These are phyloP conservation scores for Microctonus hyperodae DNA, from an alignment of 2,888 invertebrate species.

Conservation along the genomic window DNA sequence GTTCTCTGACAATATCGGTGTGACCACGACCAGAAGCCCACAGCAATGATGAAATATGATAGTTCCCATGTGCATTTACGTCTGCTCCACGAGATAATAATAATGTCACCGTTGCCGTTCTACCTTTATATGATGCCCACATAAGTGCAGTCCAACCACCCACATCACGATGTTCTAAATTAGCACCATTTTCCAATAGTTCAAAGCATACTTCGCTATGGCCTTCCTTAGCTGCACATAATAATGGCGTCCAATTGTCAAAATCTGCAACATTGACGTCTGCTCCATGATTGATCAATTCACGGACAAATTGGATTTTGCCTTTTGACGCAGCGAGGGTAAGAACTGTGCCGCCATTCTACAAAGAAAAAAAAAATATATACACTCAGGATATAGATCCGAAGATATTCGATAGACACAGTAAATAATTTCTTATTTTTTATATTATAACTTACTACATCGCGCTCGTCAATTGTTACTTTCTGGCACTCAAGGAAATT, in stretches of 20 bases:
- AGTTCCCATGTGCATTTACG: slow-evolving; percentile 94
- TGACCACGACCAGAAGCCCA: slow-evolving; percentile 97
- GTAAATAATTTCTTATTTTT: not conserved
- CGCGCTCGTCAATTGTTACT: slow-evolving; percentile 83
- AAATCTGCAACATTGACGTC: slow-evolving; percentile 91
- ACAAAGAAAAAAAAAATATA: slow-evolving; percentile 46
- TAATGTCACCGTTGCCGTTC: slow-evolving; percentile 76
- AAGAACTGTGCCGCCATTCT: slow-evolving; percentile 94
- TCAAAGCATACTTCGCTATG: slow-evolving; percentile 81
- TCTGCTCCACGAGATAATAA: slow-evolving; percentile 89
- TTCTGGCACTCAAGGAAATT: slow-evolving; percentile 84
- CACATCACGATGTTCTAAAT: slow-evolving; percentile 87
- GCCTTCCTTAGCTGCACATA: slow-evolving; percentile 91
- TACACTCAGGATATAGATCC: no score
- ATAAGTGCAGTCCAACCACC: slow-evolving; percentile 97
- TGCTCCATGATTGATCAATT: slow-evolving; percentile 88
- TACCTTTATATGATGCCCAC: slow-evolving; percentile 97
- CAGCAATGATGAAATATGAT: slow-evolving; percentile 88
- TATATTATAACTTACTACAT: slow-evolving; percentile 72
- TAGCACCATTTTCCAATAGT: slow-evolving; percentile 84
- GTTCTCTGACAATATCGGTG: slow-evolving; percentile 80
- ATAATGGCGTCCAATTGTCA: slow-evolving; percentile 92
- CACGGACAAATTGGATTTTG: slow-evolving; percentile 80
- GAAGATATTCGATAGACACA: no score
- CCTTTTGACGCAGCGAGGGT: slow-evolving; percentile 91